Percentiles rank a stretch among this genome's conserved stretches.
Evolutionary conservation across 2,113 vertebrate genomes (phyloP).

Genomic region (Chroicocephalus ridibundus): DNA sequence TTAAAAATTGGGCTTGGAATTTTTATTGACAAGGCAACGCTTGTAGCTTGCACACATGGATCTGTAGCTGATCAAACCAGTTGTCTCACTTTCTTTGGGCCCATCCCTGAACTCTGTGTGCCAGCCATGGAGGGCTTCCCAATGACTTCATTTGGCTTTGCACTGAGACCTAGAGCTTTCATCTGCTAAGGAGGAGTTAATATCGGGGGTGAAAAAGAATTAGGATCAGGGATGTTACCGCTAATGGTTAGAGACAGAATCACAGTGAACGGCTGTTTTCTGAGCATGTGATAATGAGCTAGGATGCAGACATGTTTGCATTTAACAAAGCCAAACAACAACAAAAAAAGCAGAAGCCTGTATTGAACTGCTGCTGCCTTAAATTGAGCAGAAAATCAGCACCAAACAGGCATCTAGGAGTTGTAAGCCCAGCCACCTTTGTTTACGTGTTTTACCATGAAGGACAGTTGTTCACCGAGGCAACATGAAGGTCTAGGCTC

Average conservation of each 20-base stretch:
- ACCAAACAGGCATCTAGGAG: conserved; percentile 18
- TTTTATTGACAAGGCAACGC: not conserved
- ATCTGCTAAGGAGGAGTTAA: not conserved
- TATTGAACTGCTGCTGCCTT: conserved; percentile 33
- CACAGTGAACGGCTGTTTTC: not conserved
- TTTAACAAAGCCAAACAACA: conserved; percentile 35
- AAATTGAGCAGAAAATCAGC: conserved; percentile 64
- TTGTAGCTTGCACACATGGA: accelerated
- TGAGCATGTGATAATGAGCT: conserved; percentile 23
- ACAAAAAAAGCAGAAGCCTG: not conserved
- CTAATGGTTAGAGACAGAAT: conserved; percentile 27
- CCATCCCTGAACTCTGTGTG: not conserved
- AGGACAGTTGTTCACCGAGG: not conserved
- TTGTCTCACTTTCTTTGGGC: no score
- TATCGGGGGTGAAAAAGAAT: not conserved
- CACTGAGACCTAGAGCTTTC: not conserved
- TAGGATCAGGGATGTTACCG: not conserved
- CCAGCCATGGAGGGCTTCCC: not conserved
- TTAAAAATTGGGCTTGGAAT: not conserved
- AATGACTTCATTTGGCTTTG: not conserved
- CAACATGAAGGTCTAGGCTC: not conserved
- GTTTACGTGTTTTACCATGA: not conserved
- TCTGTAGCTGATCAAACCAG: not conserved
- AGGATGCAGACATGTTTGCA: not conserved
- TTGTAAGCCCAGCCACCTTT: not conserved